Conservation (phyloP, 2,888 invertebrate genomes). For the Diabrotica balteata region DNA sequence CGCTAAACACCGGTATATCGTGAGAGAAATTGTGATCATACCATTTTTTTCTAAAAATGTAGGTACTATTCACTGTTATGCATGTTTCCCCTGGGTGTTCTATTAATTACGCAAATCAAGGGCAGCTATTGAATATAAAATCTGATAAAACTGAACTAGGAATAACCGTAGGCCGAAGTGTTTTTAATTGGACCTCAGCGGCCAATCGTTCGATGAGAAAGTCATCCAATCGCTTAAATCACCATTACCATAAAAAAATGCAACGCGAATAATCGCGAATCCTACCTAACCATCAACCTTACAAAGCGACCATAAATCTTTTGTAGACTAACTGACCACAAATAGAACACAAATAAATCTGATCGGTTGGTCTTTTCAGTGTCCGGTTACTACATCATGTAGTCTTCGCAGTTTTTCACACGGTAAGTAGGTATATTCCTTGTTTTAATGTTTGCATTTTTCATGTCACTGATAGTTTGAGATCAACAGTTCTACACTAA, state of each 20-base stretch:
- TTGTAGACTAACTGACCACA: constrained; percentile 8
- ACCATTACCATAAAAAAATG: background rate
- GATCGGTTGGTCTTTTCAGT: constrained; percentile 1
- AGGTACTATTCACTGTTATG: background rate
- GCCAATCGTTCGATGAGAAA: background rate
- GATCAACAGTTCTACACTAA: too few species aligned
- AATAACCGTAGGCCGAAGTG: background rate
- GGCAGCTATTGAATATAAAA: background rate
- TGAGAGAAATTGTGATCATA: too few species aligned
- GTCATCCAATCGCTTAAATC: background rate
- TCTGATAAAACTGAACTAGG: constrained; percentile 4
- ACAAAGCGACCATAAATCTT: constrained; percentile 13
- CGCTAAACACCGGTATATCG: too few species aligned
- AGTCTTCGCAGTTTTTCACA: constrained; percentile 10
- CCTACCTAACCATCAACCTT: constrained; percentile 9
- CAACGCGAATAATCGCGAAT: background rate
- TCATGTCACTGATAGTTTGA: too few species aligned
- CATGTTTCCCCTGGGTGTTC: too few species aligned
- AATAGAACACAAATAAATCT: constrained; percentile 17
- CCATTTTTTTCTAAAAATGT: background rate
- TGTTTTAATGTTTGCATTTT: constrained; percentile 10
- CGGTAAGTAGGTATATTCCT: constrained; percentile 6
- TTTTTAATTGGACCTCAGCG: background rate
- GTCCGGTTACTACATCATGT: constrained; percentile 9
- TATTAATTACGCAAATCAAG: too few species aligned